Evolutionary conservation across 1,140 invertebrate genomes (phyloP), one percentile per base, ranked within the genome.

Genomic region (Araneus ventricosus): DNA sequence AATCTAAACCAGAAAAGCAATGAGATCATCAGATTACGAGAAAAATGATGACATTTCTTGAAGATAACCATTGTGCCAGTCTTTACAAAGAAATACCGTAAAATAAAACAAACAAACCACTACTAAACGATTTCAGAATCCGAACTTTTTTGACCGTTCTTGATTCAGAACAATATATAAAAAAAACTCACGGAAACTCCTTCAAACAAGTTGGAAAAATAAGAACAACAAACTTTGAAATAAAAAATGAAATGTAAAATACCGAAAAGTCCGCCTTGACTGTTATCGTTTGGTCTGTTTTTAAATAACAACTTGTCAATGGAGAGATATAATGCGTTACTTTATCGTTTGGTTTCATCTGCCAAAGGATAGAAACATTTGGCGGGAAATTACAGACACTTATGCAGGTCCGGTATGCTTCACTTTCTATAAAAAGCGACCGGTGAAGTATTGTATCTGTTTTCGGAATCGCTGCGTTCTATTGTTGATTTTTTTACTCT

Each of bases 261-360:
- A 37, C 41, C 70, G 37, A 24, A 70, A 89, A 89, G 79, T 79
- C 88, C 88, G 70, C 88, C 88, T 45, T 52, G 70, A 89, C 67
- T 89, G 88, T 89, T 89, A 89, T 89, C 88, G 41, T 67, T 52
- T 39, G 34, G 1, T 75, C 39, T 41, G 27, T 67, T 89, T 89
- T 89, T 89, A 89, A 89, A 89, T 89, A 89, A 89, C 88, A 89
- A 79, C 88, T 75, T 89, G 88, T 79, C 88, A 89, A 89, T 89
- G 88, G 41, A 79, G 88, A 89, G 22, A 67, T 89, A 89, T 89
- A 79, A 89, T 27, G 27, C 27, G 22, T 37, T 52, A 34, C 57
- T 89, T 75, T 89, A 67, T 45, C 67, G 45, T 45, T 75, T 57
- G n/a, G 30, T 45, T 52, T 75, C 88, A 89, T 89, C 88, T 75